Evolutionary conservation across 2,888 invertebrate species (phyloP), one percentile per base, ranked within the genome.

Genomic region (Cephus pulcher): DNA sequence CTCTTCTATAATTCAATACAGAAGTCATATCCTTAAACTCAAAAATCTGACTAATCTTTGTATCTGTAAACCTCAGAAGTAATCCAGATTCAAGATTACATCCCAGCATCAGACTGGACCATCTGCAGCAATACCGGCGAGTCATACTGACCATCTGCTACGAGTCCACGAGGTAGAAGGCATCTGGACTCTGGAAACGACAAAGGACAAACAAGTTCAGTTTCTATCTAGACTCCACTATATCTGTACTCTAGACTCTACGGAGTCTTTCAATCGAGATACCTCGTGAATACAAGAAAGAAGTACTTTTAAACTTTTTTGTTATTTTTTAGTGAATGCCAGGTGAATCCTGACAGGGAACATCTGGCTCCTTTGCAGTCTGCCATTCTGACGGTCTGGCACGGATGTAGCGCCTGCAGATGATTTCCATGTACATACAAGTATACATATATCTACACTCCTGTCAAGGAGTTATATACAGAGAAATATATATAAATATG

Each of bases 61-160:
- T 23, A 56, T 23, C 23, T 56, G 9, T 6, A 23, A 23, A 4
- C 2, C 6, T 1, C 23, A 40, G 40, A 40, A 6, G 23, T 40
- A 40, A 40, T 23, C 56, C 23, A 56, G 56, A 15, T 56, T 56
- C 9, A 56, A 23, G 56, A 56, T 56, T 56, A 9, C 15, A 56
- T 56, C 23, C 56, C 56, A 56, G 56, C 23, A 23, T 56, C 56
- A 2, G 9, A 23, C 56, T 23, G 56, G 23, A 56, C 56, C 56
- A 56, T 56, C 56, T 23, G 23, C 56, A 23, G 56, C 23, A 56
- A 56, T 56, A 56, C 56, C 1, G 76, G 3, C 71, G 71, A 74
- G 81, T 82, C 82, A 80, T 82, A 79, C 81, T 83, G 81, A 80
- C 83, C 86, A 86, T 86, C 86, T 86, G 85, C 85, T 83, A 83